Evolutionary conservation across 2,888 invertebrate genomes (phyloP), one percentile per base, ranked within the genome.

Genomic region (Eupithecia insigniata): DNA sequence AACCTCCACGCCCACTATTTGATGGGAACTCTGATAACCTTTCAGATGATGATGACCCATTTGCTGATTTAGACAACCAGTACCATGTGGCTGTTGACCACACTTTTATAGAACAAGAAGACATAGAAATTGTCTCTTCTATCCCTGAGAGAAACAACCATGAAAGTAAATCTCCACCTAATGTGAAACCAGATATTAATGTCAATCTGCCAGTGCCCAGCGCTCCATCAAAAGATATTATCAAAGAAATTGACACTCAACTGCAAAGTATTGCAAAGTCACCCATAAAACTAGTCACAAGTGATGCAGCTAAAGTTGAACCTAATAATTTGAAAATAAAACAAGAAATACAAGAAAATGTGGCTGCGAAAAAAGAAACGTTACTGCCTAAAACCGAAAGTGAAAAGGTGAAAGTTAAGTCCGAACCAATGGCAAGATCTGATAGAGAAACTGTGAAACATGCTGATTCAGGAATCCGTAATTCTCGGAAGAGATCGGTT

Each of bases 11-110:
- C 51, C 89, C 88, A n/a, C 80, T 90, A 10, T 94, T 93, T 87
- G 85, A 89, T 67, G 69, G 84, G 18, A 87, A 86, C 79, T 70
- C 81, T 73, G 88, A 89, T 55, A 86, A 87, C n/a, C 39, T 90
- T 1, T 90, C 90, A 36, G 93, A 92, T 64, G 90, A 89, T 30
- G 92, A 93, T 26, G 91, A 93, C 78, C 90, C 92, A 60, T 94
- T 94, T 84, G 93, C 90, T 71, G 94, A 92, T 80, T 79, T 93
- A 68, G 94, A 94, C 79, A 90, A 87, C 55, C 94, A 94, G 72
- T 94, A 94, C 78, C 94, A 93, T 89, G 93, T 94, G 36, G 90
- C 89, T 70, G 93, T 94, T n/a, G 93, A 93, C 77, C 92, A 86
- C 76, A 90, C 87, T 75, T 93, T 92, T 76, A 88, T 93, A 76